Evolutionary conservation across 2,113 vertebrate species (phyloP), one percentile per base, ranked within the genome.

Genomic region (Phylloscopus trochilus): DNA sequence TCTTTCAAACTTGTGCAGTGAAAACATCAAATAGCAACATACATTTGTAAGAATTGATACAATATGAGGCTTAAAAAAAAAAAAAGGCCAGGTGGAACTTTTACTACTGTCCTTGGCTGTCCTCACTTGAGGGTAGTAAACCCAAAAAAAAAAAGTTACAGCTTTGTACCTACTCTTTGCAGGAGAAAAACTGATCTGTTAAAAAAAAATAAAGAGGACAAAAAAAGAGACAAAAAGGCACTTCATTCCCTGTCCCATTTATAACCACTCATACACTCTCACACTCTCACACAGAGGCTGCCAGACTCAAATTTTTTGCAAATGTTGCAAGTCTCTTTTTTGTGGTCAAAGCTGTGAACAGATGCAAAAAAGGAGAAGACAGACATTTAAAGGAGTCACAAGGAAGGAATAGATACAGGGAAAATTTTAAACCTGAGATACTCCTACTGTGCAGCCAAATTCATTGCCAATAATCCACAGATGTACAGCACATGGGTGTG

Each of bases 401-500:
- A 0, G 24, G 64, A 92, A 91, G 60, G 58, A 96, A 78, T 28
- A 90, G 63, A 92, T 77, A 75, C 27, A 58, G 53, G 63, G 76
- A 93, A 93, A 84, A 70, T 94, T 92, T 97, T 93, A 95, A 96
- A 96, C 90, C 80, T 95, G 94, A 92, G 75, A 91, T 90, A 88
- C 13, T 96, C 92, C 92, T 93, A 92, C 96, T 90, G 92, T 90
- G 93, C 76, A 97, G 90, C 68, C 83, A 93, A 95, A 90, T 79
- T 79, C 88, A 64, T 46, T 95, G 96, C 92, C 96, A 97, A 7
- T 81, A 94, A 89, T 52, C 80, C 88, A 81, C 94, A 96, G 96
- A 96, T 96, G 96, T 90, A 97, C 73, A 89, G 64, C 93, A 95
- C 95, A 95, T 81, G 95, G 88, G 92, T 90, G 93, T 94, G 90